Conservation (phyloP, 2,888 invertebrate genomes). For the Nycteola revayana region DNA sequence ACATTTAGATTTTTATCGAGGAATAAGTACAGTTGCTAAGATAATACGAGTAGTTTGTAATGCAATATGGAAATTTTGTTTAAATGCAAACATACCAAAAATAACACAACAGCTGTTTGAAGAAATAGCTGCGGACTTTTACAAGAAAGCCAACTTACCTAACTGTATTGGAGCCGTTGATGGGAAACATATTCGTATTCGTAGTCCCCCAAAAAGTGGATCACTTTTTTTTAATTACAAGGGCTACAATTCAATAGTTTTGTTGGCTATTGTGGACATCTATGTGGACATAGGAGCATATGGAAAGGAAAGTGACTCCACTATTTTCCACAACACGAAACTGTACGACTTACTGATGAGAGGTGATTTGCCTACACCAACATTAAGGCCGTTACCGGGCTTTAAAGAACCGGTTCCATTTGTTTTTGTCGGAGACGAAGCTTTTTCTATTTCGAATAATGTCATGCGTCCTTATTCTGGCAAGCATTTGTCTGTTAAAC, state of each 20-base stretch:
- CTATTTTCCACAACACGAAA: slow-evolving; percentile 16
- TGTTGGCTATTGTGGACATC: slow-evolving; percentile 12
- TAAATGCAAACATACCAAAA: slow-evolving; percentile 19
- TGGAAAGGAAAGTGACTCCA: slow-evolving; percentile 23
- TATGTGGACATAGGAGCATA: slow-evolving; percentile 23
- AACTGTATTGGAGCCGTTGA: too few species aligned
- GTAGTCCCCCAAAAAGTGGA: slow-evolving; percentile 14
- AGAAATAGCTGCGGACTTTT: slow-evolving; percentile 18
- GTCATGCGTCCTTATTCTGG: slow-evolving; percentile 16
- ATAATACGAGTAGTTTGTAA: slow-evolving; percentile 20
- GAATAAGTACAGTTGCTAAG: slow-evolving; percentile 22
- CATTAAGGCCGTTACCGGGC: slow-evolving; percentile 13
- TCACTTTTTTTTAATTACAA: slow-evolving; percentile 28
- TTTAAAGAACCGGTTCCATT: slow-evolving; percentile 13
- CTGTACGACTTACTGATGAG: slow-evolving; percentile 10
- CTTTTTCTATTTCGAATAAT: slow-evolving; percentile 13
- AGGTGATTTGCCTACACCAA: slow-evolving; percentile 15
- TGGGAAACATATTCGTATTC: slow-evolving; percentile 27
- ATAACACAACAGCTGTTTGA: slow-evolving; percentile 23
- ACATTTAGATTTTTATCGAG: slow-evolving; percentile 21
- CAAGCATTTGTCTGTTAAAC: slow-evolving; percentile 11
- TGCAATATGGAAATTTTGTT: slow-evolving; percentile 23
- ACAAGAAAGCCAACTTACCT: slow-evolving; percentile 25
- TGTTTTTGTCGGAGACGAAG: slow-evolving; percentile 23
- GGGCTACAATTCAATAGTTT: slow-evolving; percentile 22